Evolutionary conservation across 2,888 invertebrate species (phyloP).

Genomic region (Melanostoma mellinum): DNA sequence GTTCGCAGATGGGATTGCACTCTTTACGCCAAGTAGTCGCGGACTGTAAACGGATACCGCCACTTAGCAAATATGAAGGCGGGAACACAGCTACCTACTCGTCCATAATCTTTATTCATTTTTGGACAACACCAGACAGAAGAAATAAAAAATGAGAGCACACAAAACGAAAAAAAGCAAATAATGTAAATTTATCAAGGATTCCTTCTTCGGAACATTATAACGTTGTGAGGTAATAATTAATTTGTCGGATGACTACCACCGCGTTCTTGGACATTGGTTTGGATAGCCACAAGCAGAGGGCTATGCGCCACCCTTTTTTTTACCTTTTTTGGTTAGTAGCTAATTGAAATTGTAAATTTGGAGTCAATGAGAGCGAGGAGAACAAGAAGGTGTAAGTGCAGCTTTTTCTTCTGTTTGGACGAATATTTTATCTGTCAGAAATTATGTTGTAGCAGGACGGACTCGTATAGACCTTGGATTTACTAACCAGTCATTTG

Average conservation of each 20-base stretch:
- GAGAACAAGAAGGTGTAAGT: slow-evolving; percentile 34
- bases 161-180: background rate
- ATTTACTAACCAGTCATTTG: no score
- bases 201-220: slow-evolving; percentile 13
- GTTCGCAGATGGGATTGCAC: slow-evolving; percentile 59
- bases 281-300: background rate
- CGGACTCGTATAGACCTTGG: no score
- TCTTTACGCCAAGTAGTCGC: slow-evolving; percentile 9
- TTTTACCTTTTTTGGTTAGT: slow-evolving; percentile 27
- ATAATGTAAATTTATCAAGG: slow-evolving; percentile 56
- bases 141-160: background rate
- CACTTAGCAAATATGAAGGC: slow-evolving; percentile 47
- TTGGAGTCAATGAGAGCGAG: slow-evolving; percentile 38
- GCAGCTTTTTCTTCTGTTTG: background rate
- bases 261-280: background rate
- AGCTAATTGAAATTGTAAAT: slow-evolving; percentile 60
- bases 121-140: slow-evolving; percentile 36
- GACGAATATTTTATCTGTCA: no score
- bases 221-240: slow-evolving; percentile 40
- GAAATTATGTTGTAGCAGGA: no score
- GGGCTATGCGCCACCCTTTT: slow-evolving; percentile 29
- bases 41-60: slow-evolving; percentile 35
- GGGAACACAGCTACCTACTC: slow-evolving; percentile 3
- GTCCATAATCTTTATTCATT: slow-evolving; percentile 37
- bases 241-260: slow-evolving; percentile 46